These are phyloP conservation scores for Paraescarpia echinospica DNA, from an alignment of 1,140 invertebrate genomes.

Conservation along the genomic window DNA sequence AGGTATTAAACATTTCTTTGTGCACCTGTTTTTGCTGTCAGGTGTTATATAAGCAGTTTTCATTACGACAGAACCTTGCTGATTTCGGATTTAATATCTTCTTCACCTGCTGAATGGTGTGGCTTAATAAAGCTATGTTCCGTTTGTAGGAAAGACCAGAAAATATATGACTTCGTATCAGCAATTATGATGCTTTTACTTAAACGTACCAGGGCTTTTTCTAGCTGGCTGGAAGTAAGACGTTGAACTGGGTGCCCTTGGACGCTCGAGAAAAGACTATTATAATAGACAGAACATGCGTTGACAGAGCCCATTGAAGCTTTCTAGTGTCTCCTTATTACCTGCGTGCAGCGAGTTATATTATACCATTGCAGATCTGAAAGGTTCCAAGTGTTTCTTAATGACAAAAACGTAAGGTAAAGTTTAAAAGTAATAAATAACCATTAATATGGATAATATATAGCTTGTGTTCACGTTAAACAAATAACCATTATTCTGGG, in stretches of 20 bases:
- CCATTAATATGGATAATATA: too few species aligned
- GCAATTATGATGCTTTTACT: neutral
- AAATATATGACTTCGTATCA: neutral
- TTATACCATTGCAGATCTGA: neutral
- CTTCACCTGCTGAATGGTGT: neutral
- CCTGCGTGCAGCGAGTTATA: neutral
- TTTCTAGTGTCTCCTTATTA: neutral
- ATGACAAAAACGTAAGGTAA: too few species aligned
- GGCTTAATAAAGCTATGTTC: neutral
- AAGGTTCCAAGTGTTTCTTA: neutral
- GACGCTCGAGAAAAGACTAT: neutral
- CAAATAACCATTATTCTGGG: too few species aligned
- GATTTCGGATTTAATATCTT: neutral
- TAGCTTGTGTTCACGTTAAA: too few species aligned
- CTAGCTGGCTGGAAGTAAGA: neutral
- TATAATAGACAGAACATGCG: neutral
- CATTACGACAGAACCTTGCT: neutral
- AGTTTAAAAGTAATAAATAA: too few species aligned
- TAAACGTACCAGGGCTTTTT: neutral
- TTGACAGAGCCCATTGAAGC: neutral
- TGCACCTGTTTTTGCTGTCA: neutral
- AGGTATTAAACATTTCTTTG: neutral
- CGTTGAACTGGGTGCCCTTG: neutral
- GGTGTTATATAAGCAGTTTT: neutral
- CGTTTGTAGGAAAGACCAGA: neutral